Percentiles rank a stretch among this genome's conserved stretches.
Evolutionary conservation across 2,113 vertebrate genomes (phyloP).

Genomic region (Stercorarius parasiticus): DNA sequence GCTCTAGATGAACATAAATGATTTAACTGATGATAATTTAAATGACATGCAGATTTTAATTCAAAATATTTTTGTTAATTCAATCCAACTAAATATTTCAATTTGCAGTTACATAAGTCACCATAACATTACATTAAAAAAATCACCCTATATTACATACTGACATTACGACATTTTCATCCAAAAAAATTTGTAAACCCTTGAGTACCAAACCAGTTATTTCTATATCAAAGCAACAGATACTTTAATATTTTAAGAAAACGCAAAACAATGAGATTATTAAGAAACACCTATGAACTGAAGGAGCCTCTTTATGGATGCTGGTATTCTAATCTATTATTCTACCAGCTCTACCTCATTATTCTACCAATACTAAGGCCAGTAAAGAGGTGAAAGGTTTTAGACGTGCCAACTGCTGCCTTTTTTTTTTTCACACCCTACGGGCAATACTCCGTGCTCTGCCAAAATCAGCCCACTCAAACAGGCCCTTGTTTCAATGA

Average conservation of each 20-base stretch:
- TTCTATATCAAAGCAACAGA: background rate
- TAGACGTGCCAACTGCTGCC: background rate
- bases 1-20: background rate
- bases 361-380: background rate
- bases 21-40: background rate
- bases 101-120: background rate
- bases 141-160: rapidly evolving
- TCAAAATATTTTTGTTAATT: background rate
- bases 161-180: background rate
- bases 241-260: background rate
- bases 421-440: background rate
- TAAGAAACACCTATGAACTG: background rate
- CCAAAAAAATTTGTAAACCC: background rate
- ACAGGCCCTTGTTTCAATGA: background rate
- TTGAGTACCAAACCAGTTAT: background rate
- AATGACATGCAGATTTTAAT: background rate
- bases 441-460: background rate
- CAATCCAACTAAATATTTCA: background rate
- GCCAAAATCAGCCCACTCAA: background rate
- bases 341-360: background rate
- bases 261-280: background rate
- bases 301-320: background rate
- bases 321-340: background rate
- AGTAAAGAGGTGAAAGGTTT: background rate
- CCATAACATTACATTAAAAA: background rate